Conservation (phyloP, 2,113 vertebrate species). For the Theristicus caerulescens region DNA sequence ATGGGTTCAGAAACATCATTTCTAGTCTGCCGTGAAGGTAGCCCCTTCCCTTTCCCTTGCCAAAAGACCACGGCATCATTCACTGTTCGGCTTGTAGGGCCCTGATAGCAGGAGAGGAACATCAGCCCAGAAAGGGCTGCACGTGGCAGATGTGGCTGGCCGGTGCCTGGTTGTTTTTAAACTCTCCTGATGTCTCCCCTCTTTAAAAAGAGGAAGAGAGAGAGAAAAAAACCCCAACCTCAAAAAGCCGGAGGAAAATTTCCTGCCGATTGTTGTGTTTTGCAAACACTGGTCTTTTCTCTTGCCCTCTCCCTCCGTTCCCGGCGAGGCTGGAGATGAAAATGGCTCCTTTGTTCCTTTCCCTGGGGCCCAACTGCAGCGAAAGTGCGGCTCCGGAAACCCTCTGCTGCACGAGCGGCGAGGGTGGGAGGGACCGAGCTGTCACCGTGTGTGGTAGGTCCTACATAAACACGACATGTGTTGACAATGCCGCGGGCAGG, state of each 20-base stretch:
- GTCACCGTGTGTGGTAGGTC: slow-evolving; percentile 4
- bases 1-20: background rate
- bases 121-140: background rate
- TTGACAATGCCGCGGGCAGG: background rate
- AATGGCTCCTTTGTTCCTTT: slow-evolving; percentile 65
- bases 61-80: background rate
- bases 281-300: slow-evolving; percentile 48
- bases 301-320: slow-evolving; percentile 4
- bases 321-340: slow-evolving; percentile 32
- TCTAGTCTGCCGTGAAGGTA: background rate
- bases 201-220: background rate
- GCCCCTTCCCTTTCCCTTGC: background rate
- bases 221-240: background rate
- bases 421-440: slow-evolving; percentile 43
- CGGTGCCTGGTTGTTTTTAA: background rate
- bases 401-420: background rate
- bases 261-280: slow-evolving; percentile 31
- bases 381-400: slow-evolving; percentile 31
- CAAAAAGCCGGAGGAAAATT: background rate
- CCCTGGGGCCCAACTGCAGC: slow-evolving; percentile 59
- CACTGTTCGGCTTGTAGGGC: fast-evolving
- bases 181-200: background rate
- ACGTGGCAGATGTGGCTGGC: background rate
- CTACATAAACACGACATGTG: background rate
- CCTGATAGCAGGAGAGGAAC: background rate